Percentiles rank a stretch among this genome's conserved stretches.
phyloP scores from a whole-genome alignment of 2,797 vertebrate genomes.

The Oreochromis mossambicus region DNA sequence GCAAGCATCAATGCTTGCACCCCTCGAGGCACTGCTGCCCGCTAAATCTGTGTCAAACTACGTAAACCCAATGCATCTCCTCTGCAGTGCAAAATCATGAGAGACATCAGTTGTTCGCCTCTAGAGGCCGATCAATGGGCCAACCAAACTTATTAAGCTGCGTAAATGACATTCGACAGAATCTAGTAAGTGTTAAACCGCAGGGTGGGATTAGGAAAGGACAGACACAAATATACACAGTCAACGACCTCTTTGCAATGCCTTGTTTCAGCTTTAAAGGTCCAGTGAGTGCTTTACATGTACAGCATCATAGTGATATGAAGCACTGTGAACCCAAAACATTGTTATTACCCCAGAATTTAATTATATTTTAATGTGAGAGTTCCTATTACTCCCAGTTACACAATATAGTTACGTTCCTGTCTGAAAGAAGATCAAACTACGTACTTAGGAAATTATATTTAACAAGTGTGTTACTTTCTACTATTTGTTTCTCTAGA shows the following conservation, averaged over 20 bases:
- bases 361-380: not conserved
- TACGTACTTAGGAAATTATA: not conserved
- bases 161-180: constrained; percentile 44
- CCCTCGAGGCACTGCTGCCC: constrained; percentile 42
- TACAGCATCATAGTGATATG: not conserved
- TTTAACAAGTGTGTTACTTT: not conserved
- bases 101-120: constrained; percentile 8
- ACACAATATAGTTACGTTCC: not conserved
- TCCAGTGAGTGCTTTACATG: not conserved
- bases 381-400: not conserved
- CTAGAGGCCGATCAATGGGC: constrained; percentile 35
- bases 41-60: constrained; percentile 62
- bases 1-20: constrained; percentile 30
- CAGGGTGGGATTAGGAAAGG: not conserved
- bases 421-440: not conserved
- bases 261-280: not conserved
- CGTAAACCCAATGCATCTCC: constrained; percentile 24
- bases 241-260: constrained; percentile 9
- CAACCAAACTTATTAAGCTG: constrained; percentile 17
- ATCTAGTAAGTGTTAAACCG: not conserved
- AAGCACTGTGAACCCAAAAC: not conserved
- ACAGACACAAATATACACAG: not conserved
- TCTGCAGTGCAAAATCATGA: constrained; percentile 14
- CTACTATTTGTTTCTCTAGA: not conserved
- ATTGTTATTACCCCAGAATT: not conserved